Conservation (phyloP, 2,888 invertebrate species). For the Drosophila testacea region DNA sequence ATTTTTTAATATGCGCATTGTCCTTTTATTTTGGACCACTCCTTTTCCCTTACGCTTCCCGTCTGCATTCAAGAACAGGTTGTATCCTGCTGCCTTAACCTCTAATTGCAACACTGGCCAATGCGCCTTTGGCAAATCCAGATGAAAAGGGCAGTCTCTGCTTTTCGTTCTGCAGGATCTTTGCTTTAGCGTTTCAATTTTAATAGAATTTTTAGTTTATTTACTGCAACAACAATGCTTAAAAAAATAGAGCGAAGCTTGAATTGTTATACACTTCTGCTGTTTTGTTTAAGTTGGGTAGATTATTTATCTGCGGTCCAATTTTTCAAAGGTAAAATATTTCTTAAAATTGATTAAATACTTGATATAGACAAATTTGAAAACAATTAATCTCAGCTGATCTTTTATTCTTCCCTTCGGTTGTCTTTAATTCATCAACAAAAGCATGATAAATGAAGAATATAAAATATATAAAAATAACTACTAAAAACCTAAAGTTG, state of each 20-base stretch:
- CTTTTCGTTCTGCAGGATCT: conserved; percentile 27
- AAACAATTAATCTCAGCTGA: too few relatives aligned
- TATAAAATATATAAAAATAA: too few relatives aligned
- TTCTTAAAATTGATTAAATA: too few relatives aligned
- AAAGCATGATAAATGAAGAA: too few relatives aligned
- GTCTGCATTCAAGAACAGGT: conserved; percentile 28
- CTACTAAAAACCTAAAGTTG: too few relatives aligned
- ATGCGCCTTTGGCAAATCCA: conserved; percentile 46
- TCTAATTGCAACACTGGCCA: conserved; percentile 65
- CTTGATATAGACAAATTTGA: too few relatives aligned
- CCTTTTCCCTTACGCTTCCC: conserved; percentile 12
- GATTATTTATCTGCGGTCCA: background rate
- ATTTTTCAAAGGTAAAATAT: background rate
- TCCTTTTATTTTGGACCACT: conserved; percentile 28
- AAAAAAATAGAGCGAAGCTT: background rate
- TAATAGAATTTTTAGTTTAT: conserved; percentile 63
- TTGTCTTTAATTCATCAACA: too few relatives aligned
- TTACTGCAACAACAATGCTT: conserved; percentile 38
- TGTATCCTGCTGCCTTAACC: conserved; percentile 45
- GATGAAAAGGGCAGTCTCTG: conserved; percentile 18
- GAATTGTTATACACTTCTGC: background rate
- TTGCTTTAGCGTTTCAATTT: conserved; percentile 55
- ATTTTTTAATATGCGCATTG: conserved; percentile 64
- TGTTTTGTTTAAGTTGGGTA: conserved; percentile 1
- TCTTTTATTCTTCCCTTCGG: too few relatives aligned